These are phyloP conservation scores for Cryptotis parvus DNA, from an alignment of 2,113 vertebrate genomes.

Conservation along the genomic window DNA sequence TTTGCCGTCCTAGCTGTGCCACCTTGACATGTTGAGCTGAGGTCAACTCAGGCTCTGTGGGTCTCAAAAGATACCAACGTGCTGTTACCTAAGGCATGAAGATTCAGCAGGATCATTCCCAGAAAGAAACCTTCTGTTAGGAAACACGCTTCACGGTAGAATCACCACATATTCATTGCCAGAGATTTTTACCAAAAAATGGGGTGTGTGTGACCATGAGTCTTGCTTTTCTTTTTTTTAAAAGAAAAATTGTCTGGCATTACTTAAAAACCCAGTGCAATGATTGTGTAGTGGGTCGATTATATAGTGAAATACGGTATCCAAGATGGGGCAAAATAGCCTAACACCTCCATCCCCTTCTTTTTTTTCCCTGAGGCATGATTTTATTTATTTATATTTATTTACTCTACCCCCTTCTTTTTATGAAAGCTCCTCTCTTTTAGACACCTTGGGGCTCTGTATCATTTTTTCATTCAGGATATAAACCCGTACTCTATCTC, in stretches of 20 bases:
- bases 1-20: background rate
- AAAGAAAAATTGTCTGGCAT: too few relatives aligned
- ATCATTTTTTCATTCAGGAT: background rate
- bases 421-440: background rate
- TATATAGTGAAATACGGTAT: too few relatives aligned
- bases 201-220: too few relatives aligned
- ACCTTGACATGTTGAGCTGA: background rate
- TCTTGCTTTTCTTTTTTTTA: too few relatives aligned
- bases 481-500: background rate
- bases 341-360: background rate
- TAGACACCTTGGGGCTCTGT: background rate
- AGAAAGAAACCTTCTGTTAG: background rate
- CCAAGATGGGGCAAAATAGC: background rate
- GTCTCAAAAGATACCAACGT: background rate
- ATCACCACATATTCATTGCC: too few relatives aligned
- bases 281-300: too few relatives aligned
- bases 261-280: too few relatives aligned
- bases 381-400: too few relatives aligned
- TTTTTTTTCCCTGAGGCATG: too few relatives aligned
- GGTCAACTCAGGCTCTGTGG: background rate
- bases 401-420: background rate
- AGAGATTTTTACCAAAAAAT: too few relatives aligned
- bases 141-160: background rate
- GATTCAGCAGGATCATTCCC: background rate
- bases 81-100: background rate